Conservation (phyloP, 1,140 invertebrate species). For the Saxidomus purpurata region DNA sequence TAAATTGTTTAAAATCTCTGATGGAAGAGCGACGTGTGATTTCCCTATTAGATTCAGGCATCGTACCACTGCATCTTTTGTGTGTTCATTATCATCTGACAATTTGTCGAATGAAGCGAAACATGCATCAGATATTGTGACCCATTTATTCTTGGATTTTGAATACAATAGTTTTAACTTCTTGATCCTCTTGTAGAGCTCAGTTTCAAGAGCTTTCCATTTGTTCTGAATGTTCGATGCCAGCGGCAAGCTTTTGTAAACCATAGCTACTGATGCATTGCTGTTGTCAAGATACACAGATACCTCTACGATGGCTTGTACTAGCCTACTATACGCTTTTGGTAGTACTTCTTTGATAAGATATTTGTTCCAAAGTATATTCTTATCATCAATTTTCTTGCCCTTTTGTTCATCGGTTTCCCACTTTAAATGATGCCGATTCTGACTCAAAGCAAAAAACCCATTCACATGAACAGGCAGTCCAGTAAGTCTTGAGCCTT, state of each 20-base stretch:
- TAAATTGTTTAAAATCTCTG: neutral
- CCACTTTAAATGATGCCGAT: slow-evolving; percentile 79
- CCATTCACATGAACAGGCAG: slow-evolving; percentile 81
- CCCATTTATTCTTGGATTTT: neutral
- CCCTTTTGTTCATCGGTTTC: slow-evolving; percentile 65
- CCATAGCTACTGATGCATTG: neutral
- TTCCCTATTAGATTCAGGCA: neutral
- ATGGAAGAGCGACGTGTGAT: neutral
- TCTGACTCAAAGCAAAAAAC: slow-evolving; percentile 78
- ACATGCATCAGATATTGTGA: neutral
- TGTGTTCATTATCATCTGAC: neutral
- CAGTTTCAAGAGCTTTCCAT: slow-evolving; percentile 8
- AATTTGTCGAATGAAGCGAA: slow-evolving; percentile 25
- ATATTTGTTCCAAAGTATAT: slow-evolving; percentile 76
- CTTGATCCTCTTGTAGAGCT: neutral
- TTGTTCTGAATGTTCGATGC: neutral
- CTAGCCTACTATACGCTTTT: slow-evolving; percentile 51
- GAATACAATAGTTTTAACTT: neutral
- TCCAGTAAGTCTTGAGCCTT: slow-evolving; percentile 69
- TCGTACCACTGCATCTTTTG: neutral
- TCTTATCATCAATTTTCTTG: slow-evolving; percentile 67
- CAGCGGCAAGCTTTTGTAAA: slow-evolving; percentile 58
- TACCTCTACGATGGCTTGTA: neutral
- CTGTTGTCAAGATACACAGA: neutral
- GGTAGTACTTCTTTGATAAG: slow-evolving; percentile 74